Evolutionary conservation across 2,113 vertebrate genomes (phyloP).

Genomic region (Platysteira castanea): DNA sequence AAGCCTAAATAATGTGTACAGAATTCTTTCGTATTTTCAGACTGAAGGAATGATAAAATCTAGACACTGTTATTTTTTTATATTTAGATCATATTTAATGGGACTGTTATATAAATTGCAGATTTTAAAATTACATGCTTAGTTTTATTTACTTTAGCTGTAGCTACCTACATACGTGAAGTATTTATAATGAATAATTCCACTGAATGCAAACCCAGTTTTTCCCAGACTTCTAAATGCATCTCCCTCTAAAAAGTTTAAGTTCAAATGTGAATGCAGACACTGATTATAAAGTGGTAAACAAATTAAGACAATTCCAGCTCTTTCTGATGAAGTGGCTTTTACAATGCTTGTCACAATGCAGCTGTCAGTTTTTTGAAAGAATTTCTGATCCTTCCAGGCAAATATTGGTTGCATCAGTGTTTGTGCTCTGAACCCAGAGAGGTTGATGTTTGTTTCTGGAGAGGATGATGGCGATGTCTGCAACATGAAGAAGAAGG

Average conservation of each 20-base stretch:
- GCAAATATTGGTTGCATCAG: background rate
- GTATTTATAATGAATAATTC: background rate
- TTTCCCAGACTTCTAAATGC: background rate
- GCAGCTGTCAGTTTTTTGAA: background rate
- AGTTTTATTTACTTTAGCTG: background rate
- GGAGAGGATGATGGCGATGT: background rate
- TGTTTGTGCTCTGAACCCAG: background rate
- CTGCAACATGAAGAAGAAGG: background rate
- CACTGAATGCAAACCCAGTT: background rate
- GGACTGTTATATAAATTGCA: background rate
- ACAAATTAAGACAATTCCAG: background rate
- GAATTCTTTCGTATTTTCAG: background rate
- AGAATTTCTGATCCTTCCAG: background rate
- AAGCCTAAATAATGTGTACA: background rate
- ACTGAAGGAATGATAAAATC: background rate
- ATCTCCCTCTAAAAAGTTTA: background rate
- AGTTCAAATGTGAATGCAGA: background rate
- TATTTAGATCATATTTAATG: background rate
- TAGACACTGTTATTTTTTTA: background rate
- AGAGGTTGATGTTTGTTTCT: background rate
- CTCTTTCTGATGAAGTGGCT: background rate
- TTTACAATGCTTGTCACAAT: background rate
- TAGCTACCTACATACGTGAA: rapidly evolving
- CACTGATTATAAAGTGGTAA: background rate
- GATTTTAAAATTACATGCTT: background rate